Percentiles rank a stretch among this genome's conserved stretches.
These are phyloP conservation scores for Perizoma affinitatum DNA, from an alignment of 2,888 invertebrate genomes.

Conservation along the genomic window DNA sequence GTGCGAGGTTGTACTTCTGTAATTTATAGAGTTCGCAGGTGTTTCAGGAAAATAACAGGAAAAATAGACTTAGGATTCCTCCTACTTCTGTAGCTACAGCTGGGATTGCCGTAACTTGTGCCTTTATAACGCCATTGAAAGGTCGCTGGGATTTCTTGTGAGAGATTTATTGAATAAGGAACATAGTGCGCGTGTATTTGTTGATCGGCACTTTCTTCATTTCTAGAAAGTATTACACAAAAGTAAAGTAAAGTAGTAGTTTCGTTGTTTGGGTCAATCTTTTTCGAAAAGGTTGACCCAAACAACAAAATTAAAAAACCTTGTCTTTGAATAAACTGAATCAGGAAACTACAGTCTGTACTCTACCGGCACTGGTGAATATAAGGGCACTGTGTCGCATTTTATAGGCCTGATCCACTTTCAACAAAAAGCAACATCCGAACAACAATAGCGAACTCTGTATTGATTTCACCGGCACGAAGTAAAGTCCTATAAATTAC, in stretches of 20 bases:
- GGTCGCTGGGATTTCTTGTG: conserved; percentile 36
- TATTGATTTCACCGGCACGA: conserved; percentile 37
- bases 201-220: not conserved
- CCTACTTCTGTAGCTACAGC: conserved; percentile 38
- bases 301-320: too few species aligned
- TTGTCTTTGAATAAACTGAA: too few species aligned
- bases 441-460: conserved; percentile 15
- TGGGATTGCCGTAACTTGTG: conserved; percentile 44
- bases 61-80: conserved; percentile 44
- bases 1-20: conserved; percentile 39
- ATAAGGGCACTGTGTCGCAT: conserved; percentile 1
- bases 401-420: conserved; percentile 16
- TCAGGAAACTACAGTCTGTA: too few species aligned
- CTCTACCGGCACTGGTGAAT: not conserved
- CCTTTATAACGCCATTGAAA: conserved; percentile 41
- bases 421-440: conserved; percentile 27
- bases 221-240: not conserved
- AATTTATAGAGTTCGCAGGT: conserved; percentile 61
- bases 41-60: conserved; percentile 48
- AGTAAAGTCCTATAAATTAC: conserved; percentile 40
- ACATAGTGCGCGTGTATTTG: conserved; percentile 2
- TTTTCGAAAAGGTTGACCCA: too few species aligned
- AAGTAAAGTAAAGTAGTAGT: too few species aligned
- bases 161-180: conserved; percentile 30
- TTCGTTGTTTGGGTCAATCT: too few species aligned